Evolutionary conservation across 2,113 vertebrate species (phyloP), one percentile per base, ranked within the genome.

Genomic region (Suncus etruscus): DNA sequence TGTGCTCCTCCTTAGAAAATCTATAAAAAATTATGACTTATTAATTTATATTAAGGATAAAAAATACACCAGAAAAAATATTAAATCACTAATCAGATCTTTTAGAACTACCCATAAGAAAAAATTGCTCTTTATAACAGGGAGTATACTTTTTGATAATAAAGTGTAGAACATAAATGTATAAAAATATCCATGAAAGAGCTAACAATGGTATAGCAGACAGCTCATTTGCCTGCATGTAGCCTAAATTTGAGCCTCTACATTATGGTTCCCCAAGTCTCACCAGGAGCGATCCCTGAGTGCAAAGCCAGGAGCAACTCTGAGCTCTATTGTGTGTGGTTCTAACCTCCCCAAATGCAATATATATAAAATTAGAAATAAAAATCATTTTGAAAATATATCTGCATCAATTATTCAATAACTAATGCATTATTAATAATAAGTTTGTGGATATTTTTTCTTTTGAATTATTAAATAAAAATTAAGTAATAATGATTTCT

Each of bases 11-110:
- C 77, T 75, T 76, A 87, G 91, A 45, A 85, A 45, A 89, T 84
- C 75, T 80, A 95, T 72, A 94, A 96, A 73, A 73, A 39, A 81
- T 90, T 96, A 58, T 80, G 90, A 96, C 91, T 96, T 92, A 90
- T 87, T 93, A 45, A 83, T 94, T 94, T 96, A 87, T 79, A 92
- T 91, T 61, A 84, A 89, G 83, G 89, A 92, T 83, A 95, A 61
- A 61, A 20, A 61, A 8, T 87, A 92, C 11, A 45, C 83, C 39
- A 91, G 85, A 72, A 86, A 72, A 86, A 61, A 22, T 61, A 61
- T 22, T 75, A 39, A 66, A 25, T 86, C 70, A 94, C 66, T 88
- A 83, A 83, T 79, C 32, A 32, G 2, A 54, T 22, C 8, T 29
- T 90, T 94, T 78, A 61, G 84, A 91, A 84, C 15, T 68, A 76